A percentile compares a stretch with the other conserved stretches of the same genome.
These are phyloP conservation scores for Asteroscopus sphinx DNA, from an alignment of 2,888 invertebrate genomes.

Conservation along the genomic window DNA sequence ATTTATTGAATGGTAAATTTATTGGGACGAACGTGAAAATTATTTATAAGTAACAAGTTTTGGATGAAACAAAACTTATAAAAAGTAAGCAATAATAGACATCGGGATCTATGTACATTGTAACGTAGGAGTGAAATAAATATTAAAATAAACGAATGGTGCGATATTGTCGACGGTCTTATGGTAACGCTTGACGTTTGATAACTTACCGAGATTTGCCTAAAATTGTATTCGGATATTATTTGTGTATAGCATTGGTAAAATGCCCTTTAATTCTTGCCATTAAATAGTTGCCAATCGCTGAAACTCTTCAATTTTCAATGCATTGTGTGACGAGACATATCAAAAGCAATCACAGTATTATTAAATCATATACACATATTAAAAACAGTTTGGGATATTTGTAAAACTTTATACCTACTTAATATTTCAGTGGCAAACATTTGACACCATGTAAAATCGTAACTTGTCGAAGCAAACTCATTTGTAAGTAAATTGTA, in stretches of 20 bases:
- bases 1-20: slow-evolving; percentile 90
- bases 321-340: slow-evolving; percentile 80
- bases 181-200: slow-evolving; percentile 80
- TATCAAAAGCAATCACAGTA: slow-evolving; percentile 82
- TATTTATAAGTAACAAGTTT: slow-evolving; percentile 88
- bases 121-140: slow-evolving; percentile 84
- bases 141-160: slow-evolving; percentile 84
- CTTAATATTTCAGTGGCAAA: slow-evolving; percentile 49
- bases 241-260: slow-evolving; percentile 80
- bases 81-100: slow-evolving; percentile 89
- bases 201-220: slow-evolving; percentile 80
- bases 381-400: slow-evolving; percentile 38
- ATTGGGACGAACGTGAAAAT: slow-evolving; percentile 88
- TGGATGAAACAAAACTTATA: slow-evolving; percentile 87
- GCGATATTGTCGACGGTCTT: slow-evolving; percentile 86
- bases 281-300: slow-evolving; percentile 65
- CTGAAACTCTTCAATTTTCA: slow-evolving; percentile 59
- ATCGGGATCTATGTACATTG: slow-evolving; percentile 87
- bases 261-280: slow-evolving; percentile 81
- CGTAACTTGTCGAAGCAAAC: slow-evolving; percentile 64
- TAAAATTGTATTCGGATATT: slow-evolving; percentile 83
- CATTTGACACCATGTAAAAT: slow-evolving; percentile 61
- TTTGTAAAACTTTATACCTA: slow-evolving; percentile 56
- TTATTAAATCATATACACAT: slow-evolving; percentile 59
- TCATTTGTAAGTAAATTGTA: slow-evolving; percentile 76